A percentile compares a stretch with the other conserved stretches of the same genome.
Conservation (phyloP, 2,797 vertebrate genomes). For the Delichon dasypus region DNA sequence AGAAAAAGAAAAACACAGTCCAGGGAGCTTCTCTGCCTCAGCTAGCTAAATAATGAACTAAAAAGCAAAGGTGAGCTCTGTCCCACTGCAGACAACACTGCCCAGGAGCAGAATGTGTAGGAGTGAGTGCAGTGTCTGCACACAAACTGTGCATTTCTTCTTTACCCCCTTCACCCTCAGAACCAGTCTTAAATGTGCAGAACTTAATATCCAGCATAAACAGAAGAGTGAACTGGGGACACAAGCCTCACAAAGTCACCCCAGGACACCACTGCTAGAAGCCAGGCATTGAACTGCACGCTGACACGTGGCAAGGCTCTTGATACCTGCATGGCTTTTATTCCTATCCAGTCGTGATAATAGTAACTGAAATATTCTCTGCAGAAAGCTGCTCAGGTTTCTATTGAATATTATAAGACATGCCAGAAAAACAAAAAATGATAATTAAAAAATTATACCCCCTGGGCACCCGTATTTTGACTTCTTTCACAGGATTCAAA, state of each 20-base stretch:
- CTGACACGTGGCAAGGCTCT: not conserved
- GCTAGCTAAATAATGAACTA: not conserved
- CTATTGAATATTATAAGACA: not conserved
- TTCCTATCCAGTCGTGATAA: not conserved
- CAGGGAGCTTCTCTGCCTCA: not conserved
- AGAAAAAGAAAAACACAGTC: not conserved
- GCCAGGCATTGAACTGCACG: accelerated
- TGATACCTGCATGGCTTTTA: not conserved
- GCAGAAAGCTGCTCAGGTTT: not conserved
- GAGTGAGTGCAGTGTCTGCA: not conserved
- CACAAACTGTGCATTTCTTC: not conserved
- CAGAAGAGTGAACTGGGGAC: not conserved
- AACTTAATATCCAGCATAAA: not conserved
- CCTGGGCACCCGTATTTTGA: not conserved
- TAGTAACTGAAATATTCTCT: not conserved
- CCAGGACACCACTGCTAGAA: not conserved
- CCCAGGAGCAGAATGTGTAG: not conserved
- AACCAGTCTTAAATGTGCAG: not conserved
- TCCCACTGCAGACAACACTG: not conserved
- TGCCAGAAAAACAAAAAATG: not conserved
- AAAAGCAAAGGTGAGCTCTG: not conserved
- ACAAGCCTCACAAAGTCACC: not conserved
- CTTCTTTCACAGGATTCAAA: not conserved
- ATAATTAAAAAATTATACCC: not conserved
- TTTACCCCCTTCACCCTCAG: not conserved